A percentile compares a stretch with the other conserved stretches of the same genome.
Conservation (phyloP, 92 coral and sea anemone species). For the Paramuricea clavata region DNA sequence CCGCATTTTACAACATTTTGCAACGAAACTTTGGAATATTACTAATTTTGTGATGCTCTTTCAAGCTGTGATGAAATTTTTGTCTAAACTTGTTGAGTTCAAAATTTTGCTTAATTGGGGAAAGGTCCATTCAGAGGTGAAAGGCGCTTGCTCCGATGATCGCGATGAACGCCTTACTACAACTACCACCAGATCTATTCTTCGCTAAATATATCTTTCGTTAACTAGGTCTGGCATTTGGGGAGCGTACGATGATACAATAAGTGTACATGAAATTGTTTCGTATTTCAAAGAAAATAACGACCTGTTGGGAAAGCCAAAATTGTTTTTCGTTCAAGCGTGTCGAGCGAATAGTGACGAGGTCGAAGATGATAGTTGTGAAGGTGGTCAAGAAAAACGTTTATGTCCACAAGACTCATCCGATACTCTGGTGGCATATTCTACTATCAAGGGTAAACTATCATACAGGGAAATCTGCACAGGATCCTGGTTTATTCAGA, state of each 20-base stretch:
- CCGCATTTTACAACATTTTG: no score
- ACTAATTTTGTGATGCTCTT: no score
- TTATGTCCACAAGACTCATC: slow-evolving; percentile 85
- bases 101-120: no score
- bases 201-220: no score
- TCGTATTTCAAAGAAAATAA: slow-evolving; percentile 74
- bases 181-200: no score
- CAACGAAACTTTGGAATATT: no score
- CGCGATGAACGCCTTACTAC: no score
- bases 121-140: no score
- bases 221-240: background rate
- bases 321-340: slow-evolving; percentile 89
- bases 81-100: no score
- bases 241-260: slow-evolving; percentile 74
- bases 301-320: slow-evolving; percentile 82
- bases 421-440: slow-evolving; percentile 85
- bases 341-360: no score
- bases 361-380: slow-evolving; percentile 84
- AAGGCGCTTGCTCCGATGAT: no score
- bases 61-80: no score
- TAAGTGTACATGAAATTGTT: slow-evolving; percentile 83
- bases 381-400: slow-evolving; percentile 36
- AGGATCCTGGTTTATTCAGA: slow-evolving; percentile 87
- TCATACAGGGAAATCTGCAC: slow-evolving; percentile 72
- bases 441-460: slow-evolving; percentile 82